These are phyloP conservation scores for Bombus balteatus DNA, from an alignment of 1,140 invertebrate genomes.

Conservation along the genomic window DNA sequence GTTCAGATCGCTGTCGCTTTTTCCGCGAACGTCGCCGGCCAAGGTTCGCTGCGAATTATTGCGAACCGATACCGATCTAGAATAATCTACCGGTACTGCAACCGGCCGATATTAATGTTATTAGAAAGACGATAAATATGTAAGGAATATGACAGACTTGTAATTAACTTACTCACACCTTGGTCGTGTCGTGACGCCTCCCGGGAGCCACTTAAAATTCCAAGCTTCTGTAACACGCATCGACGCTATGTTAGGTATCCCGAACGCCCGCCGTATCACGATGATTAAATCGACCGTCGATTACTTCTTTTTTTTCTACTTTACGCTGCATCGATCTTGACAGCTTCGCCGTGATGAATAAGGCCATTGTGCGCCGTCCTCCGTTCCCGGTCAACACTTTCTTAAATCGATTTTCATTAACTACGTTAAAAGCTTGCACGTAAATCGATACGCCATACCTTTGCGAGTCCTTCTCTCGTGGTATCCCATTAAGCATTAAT, in stretches of 20 bases:
- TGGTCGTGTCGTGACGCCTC: neutral
- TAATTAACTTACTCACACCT: constrained; percentile 27
- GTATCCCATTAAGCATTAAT: neutral
- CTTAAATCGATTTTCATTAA: constrained; percentile 9
- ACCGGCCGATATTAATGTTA: neutral
- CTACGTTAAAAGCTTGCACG: neutral
- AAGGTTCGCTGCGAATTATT: neutral
- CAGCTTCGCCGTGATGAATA: neutral
- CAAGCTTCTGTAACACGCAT: constrained; percentile 31
- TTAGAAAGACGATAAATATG: constrained; percentile 14
- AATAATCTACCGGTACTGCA: neutral
- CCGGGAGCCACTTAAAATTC: neutral
- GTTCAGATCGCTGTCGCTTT: neutral
- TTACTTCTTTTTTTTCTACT: neutral
- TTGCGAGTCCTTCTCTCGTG: neutral
- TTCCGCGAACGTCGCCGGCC: neutral
- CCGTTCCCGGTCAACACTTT: too few relatives aligned
- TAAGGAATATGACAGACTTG: neutral
- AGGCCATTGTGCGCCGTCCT: neutral
- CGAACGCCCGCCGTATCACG: neutral
- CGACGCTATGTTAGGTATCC: neutral
- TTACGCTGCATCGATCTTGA: neutral
- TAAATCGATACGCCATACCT: constrained; percentile 1
- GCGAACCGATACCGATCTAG: neutral
- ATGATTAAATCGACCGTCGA: constrained; percentile 11